phyloP scores from a whole-genome alignment of 2,888 invertebrate genomes.

The Gymnosoma rotundatum region DNA sequence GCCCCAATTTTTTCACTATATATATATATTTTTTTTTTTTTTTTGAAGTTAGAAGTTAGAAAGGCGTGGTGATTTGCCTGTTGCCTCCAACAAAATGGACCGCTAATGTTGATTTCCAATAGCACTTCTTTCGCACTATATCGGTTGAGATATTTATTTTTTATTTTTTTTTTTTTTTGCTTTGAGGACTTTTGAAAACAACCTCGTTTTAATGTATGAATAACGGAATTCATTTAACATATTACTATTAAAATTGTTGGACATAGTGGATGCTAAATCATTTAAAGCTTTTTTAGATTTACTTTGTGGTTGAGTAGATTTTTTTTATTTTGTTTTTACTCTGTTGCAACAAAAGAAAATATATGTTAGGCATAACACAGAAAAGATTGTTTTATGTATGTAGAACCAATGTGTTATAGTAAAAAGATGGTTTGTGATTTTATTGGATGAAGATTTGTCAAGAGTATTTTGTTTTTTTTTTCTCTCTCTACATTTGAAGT shows the following conservation, averaged over 20 bases:
- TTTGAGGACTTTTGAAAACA: not conserved
- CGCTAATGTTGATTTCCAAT: too few relatives aligned
- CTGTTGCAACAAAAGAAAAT: conserved; percentile 55
- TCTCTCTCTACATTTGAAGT: not conserved
- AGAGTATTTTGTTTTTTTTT: conserved; percentile 24
- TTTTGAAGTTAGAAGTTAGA: too few relatives aligned
- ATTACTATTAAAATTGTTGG: conserved; percentile 11
- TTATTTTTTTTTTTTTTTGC: not conserved
- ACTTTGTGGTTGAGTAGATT: conserved; percentile 68
- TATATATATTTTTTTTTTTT: too few relatives aligned
- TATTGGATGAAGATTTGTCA: conserved; percentile 63
- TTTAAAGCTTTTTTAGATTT: conserved; percentile 67
- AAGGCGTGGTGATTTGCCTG: too few relatives aligned
- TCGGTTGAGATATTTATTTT: too few relatives aligned
- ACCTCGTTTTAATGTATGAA: conserved; percentile 13
- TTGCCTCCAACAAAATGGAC: too few relatives aligned
- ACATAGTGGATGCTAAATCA: conserved; percentile 65
- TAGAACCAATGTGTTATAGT: conserved; percentile 23
- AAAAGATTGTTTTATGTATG: not conserved
- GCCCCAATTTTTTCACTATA: too few relatives aligned
- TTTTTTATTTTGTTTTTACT: conserved; percentile 66
- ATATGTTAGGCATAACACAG: not conserved
- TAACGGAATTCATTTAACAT: conserved; percentile 8
- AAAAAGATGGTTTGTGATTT: conserved; percentile 52
- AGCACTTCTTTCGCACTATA: not conserved